Base-by-base conservation (phyloP, 2,797 vertebrate species). In the Monodelphis domestica region DNA sequence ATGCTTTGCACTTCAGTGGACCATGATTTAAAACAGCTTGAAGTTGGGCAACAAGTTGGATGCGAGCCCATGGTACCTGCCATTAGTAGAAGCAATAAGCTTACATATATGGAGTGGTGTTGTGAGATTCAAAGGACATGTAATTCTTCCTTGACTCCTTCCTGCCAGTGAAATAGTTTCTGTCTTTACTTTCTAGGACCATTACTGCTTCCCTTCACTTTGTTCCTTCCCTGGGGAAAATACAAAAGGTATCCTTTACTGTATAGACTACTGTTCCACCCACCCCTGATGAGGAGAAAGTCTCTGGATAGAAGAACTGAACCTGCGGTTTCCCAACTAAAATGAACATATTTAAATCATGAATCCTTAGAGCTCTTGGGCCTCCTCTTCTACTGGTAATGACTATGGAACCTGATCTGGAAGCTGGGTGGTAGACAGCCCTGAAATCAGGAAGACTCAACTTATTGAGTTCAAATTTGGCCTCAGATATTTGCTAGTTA, bases 161-260 rank as follows among this genome's bases (percentile, higher is more conserved):
- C 70, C 26, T 50, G 70, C 70, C 28, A 28, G 21, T 10, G 38
- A 84, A 84, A 84, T 38, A 84, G 45, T 17, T 78, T 78, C 70
- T 84, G 24, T 84, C 70, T 84, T 84, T 84, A 51, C 54, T 94
- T 95, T 59, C 87, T 84, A 88, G 54, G 87, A 38, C 87, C 87
- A 4, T 53, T 17, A 28, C 56, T 92, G n/a, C 10, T 15, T 91
- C 50, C 54, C 21, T 12, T 26, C 11, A 30, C 59, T 38, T 92
- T 54, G 24, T 50, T 50, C 70, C 59, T 94, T 50, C 55, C 63
- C 95, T 90, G 90, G 59, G 59, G 87, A 94, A 96, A 90, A 57
- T 90, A 59, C 50, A 45, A 89, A 93, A 54, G 89, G 30, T 52
- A 53, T 51, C 55, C 14, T 92, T 93, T 90, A 56, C 53, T 53